Base-by-base conservation (phyloP, 2,888 invertebrate genomes). In the Lysandra coridon region DNA sequence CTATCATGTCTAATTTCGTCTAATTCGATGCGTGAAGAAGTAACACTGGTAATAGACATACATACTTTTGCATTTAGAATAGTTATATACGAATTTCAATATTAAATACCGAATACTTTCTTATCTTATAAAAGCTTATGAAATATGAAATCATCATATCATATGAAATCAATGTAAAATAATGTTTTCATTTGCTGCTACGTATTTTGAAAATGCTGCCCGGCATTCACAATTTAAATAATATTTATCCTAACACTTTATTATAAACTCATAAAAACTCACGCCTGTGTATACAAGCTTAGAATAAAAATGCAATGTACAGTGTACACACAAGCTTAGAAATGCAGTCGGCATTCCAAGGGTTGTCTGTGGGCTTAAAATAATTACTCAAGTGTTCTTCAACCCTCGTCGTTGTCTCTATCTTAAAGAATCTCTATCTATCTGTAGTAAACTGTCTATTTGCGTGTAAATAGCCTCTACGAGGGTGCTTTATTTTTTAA, bases 351-450 rank as follows among this genome's bases (percentile, higher is more conserved):
- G 88, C 92, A 92, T 93, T 92, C 92, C 91, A 86, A 83, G 81
- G 87, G 92, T 90, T 92, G 83, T 86, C 88, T 88, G 87, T 87
- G 86, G 84, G 90, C 93, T 92, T 91, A 92, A 92, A 93, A 93
- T 94, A 93, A 93, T 93, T 92, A 92, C 90, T 92, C 92, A 93
- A 93, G 93, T 94, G 93, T 87, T 84, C 84, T 84, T 87, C 86
- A 87, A 89, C 89, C 89, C 87, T 85, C 40, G 44, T 4, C 64
- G 49, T 30, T 78, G 64, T 40, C 62, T 44, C 44, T 64, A 57
- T 77, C 30, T 60, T 37, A 40, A 5, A 69, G 69, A 14, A 33
- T 62, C 40, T 57, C 53, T 14, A 40, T 78, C 49, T 76, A n/a
- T 76, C 30, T 44, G 5, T n/a, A 64, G 64, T 30, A 12, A 64